Conservation (phyloP, 2,113 vertebrate species). For the Promerops cafer region DNA sequence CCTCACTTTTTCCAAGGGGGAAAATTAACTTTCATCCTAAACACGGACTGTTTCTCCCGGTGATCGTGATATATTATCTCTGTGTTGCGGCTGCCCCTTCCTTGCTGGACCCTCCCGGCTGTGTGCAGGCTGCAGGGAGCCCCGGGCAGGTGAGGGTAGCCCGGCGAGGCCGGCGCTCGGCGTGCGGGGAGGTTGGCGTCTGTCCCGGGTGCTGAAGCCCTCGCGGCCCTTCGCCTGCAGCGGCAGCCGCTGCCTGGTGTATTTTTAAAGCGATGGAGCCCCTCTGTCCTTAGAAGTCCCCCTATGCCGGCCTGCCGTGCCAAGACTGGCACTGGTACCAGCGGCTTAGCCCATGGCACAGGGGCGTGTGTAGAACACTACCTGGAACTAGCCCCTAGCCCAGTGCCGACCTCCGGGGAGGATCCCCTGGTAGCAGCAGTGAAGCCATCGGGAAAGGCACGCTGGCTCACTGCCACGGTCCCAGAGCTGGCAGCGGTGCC, state of each 20-base stretch:
- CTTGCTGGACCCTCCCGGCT: background rate
- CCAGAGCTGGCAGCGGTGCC: background rate
- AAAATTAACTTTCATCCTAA: background rate
- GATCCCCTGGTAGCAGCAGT: background rate
- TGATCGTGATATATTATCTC: rapidly evolving
- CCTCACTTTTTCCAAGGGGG: background rate
- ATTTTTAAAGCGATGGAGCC: background rate
- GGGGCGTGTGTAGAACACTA: background rate
- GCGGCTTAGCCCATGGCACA: background rate
- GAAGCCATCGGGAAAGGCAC: rapidly evolving
- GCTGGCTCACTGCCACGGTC: rapidly evolving
- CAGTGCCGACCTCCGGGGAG: background rate
- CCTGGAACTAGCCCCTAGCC: background rate
- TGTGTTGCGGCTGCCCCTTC: background rate
- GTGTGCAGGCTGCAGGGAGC: background rate
- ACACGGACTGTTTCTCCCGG: rapidly evolving
- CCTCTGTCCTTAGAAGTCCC: background rate
- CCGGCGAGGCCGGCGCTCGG: background rate
- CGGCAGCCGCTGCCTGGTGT: background rate
- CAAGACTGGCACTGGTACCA: background rate
- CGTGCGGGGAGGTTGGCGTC: background rate
- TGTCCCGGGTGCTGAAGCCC: conserved; percentile 56
- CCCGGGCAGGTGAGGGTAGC: background rate
- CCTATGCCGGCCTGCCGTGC: background rate
- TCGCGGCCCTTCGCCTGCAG: background rate